A percentile compares a stretch with the other conserved stretches of the same genome.
phyloP scores from a whole-genome alignment of 2,888 invertebrate genomes.

The Epinotia nisella region DNA sequence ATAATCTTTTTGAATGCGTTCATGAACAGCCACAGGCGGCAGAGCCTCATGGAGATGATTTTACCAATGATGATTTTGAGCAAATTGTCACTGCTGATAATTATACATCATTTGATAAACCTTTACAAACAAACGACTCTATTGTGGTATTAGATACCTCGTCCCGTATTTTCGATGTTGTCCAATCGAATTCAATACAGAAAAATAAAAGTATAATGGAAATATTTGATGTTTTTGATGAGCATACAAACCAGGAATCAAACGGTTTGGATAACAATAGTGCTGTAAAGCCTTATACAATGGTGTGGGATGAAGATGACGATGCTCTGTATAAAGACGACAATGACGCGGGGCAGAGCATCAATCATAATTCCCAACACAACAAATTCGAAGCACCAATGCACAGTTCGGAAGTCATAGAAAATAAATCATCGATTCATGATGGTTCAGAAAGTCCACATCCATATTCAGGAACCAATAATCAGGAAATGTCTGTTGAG shows the following conservation, averaged over 20 bases:
- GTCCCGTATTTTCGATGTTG: conserved; percentile 68
- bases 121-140: conserved; percentile 48
- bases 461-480: background rate
- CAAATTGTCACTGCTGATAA: conserved; percentile 52
- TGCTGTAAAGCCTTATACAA: conserved; percentile 64
- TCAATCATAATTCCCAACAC: conserved; percentile 50
- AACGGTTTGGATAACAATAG: conserved; percentile 63
- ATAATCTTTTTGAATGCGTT: background rate
- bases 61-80: conserved; percentile 61
- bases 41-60: conserved; percentile 53
- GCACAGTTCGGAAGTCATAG: background rate
- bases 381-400: conserved; percentile 32
- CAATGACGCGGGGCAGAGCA: conserved; percentile 52
- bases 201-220: conserved; percentile 78
- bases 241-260: conserved; percentile 59
- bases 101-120: conserved; percentile 63
- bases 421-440: background rate
- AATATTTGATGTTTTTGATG: conserved; percentile 65
- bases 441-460: conserved; percentile 1
- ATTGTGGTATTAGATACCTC: conserved; percentile 49
- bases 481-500: conserved; percentile 1
- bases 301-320: conserved; percentile 79
- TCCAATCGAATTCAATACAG: conserved; percentile 63
- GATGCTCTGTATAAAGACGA: conserved; percentile 75
- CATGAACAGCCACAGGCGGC: conserved; percentile 34